Base-by-base conservation (phyloP, 1,140 invertebrate genomes). In the Sesamia nonagrioides region DNA sequence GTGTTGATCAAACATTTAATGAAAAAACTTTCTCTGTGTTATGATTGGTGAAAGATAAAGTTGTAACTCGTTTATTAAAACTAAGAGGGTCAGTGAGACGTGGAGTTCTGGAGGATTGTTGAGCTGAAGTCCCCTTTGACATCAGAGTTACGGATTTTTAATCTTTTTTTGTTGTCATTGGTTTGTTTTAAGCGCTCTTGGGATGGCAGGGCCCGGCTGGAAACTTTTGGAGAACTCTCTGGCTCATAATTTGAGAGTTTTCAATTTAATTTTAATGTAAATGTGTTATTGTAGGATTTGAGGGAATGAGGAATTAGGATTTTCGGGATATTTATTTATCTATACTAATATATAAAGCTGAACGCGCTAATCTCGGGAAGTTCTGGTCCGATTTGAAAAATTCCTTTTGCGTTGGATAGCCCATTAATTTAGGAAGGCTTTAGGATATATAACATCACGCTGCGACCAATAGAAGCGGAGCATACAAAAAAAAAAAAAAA, bases 61-160 rank as follows among this genome's bases (percentile, higher is more conserved):
- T 66, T 54, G 27, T 69, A 50, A 69, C 33, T n/a, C 35, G 60
- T 61, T 35, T 61, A 61, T 61, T 61, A 61, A 61, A 61, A 61
- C 5, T 61, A 17, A 40, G 35, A 61, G 60, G 15, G 15, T 15
- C 7, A 33, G 7, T 5, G 27, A 35, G n/a, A n/a, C n/a, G n/a
- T n/a, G n/a, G n/a, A n/a, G 13, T 33, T 11, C 27, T 60, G 15
- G 13, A 18, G n/a, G 15, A 50, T 50, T 50, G 45, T 50, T 50
- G 33, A 61, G 15, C n/a, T 27, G 58, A 8, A 61, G 60, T n/a
- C 17, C 6, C 27, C 15, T 37, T 61, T 58, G 54, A 58, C 18
- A 6, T 33, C 54, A 15, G 2, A 21, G 33, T 58, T 33, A 58
- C 11, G 33, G 54, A 33, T 58, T 58, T 33, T 56, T 56, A 27